Evolutionary conservation across 2,113 vertebrate genomes (phyloP).

Genomic region (Gobio gobio): DNA sequence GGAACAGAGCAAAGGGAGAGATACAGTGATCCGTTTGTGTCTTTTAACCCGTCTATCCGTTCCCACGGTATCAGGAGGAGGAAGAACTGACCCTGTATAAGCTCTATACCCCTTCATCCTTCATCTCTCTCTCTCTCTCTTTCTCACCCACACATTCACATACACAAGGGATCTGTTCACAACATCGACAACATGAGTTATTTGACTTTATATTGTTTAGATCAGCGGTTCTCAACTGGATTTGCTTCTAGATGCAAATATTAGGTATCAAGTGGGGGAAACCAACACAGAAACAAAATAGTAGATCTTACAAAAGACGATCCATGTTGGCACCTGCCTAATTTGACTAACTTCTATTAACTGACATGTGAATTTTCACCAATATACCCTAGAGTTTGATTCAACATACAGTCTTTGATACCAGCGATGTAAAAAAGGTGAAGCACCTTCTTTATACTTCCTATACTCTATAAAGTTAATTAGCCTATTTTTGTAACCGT

Average conservation of each 20-base stretch:
- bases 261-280: neutral
- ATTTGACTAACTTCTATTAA: no score
- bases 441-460: no score
- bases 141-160: neutral
- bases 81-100: slow-evolving; percentile 36
- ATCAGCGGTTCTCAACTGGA: neutral
- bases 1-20: neutral
- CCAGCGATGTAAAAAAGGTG: no score
- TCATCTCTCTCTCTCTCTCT: neutral
- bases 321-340: neutral
- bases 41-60: slow-evolving; percentile 45
- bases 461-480: no score
- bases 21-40: slow-evolving; percentile 38
- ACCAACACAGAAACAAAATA: neutral
- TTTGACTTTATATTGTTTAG: neutral
- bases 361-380: neutral
- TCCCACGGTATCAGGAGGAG: slow-evolving; percentile 41
- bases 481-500: no score
- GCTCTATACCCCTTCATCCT: slow-evolving; percentile 1
- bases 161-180: slow-evolving; percentile 9
- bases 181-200: slow-evolving; percentile 1
- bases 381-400: neutral
- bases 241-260: slow-evolving; percentile 11
- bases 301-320: neutral
- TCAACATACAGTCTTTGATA: neutral